Base-by-base conservation (phyloP, 2,888 invertebrate genomes). In the Caenorhabditis parvicauda region DNA sequence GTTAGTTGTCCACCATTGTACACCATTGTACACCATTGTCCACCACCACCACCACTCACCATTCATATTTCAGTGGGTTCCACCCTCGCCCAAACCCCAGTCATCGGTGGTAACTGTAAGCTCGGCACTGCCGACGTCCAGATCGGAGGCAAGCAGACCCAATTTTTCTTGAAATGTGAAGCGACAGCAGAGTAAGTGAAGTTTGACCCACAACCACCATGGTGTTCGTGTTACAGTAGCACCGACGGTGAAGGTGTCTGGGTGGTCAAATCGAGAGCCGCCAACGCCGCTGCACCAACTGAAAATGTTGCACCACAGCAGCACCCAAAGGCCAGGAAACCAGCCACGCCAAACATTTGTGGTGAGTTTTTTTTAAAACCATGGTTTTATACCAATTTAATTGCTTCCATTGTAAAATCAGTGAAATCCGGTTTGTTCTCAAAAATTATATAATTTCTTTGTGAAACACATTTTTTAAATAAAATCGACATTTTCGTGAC, bases 121-220 rank as follows among this genome's bases (percentile, higher is more conserved):
- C 63, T 76, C 19, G 76, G 75, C 17, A 70, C 76, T 17, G 68
- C 73, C 19, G 79, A 79, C 63, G 78, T 79, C 5, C 75, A 79
- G 45, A 79, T 79, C 51, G 79, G 79, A 37, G 79, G 79, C 44
- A 79, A 79, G 53, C 76, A 80, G 59, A 79, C 79, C 24, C 78
- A 79, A 57, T 79, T 79, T 54, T 79, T 74, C 70, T 60, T 79
- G 41, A 76, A 76, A 45, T 79, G 79, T 57, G 79, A 79, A 55
- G 59, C 73, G 7, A 69, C 69, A 37, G 67, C 72, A 25, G 79
- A 77, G 74, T 77, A 47, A 70, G 75, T 41, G 12, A 12, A 1
- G 7, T 24, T 38, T 32, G 19, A 21, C 14, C 35, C 21, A 28
- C 7, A 21, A 27, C 29, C 3, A 12, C 28, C 24, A 17, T 38